Base-by-base conservation (phyloP, 2,888 invertebrate species). In the Megamerina dolium region DNA sequence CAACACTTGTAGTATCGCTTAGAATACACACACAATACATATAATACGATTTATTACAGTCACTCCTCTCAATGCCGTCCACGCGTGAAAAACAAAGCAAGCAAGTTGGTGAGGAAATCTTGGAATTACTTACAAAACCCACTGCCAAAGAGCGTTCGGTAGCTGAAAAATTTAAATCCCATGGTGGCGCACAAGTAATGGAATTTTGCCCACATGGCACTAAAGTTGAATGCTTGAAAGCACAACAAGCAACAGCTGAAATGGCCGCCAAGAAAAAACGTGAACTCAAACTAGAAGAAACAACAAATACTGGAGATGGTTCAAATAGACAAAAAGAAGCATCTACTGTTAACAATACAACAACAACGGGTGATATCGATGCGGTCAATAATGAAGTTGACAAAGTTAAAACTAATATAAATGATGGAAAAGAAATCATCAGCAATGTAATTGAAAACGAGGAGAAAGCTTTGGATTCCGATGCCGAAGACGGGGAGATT, bases 171-270 rank as follows among this genome's bases (percentile, higher is more conserved):
- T 97, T 97, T 68, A 84, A 91, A 60, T 95, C 95, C 13, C 93
- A 94, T 75, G 94, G 94, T 60, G 95, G 88, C 56, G 87, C 87
- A 0, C 87, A 88, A 66, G 86, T 90, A 4, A 89, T 87, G 84
- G 95, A 97, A 70, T 97, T 95, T 72, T 97, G 97, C 69, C 90
- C 92, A 1, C 91, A 92, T 70, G 95, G 95, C 9, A 96, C 96
- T 0, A 82, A 87, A 54, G 82, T 85, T 12, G 96, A 97, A 63
- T 97, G 97, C 63, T 53, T 70, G 0, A 68, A 83, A 47, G 77
- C 66, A 52, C 72, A 73, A 36, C 71, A 72, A 46, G 66, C 70
- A 2, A 66, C 67, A 2, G 67, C 66, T 3, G 69, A 71, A 48
- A 66, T 70, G 64, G 63, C 66, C 3, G 63, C 64, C 0, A 68